These are phyloP conservation scores for Syngnathus rostellatus DNA, from an alignment of 2,797 vertebrate species.

Conservation along the genomic window DNA sequence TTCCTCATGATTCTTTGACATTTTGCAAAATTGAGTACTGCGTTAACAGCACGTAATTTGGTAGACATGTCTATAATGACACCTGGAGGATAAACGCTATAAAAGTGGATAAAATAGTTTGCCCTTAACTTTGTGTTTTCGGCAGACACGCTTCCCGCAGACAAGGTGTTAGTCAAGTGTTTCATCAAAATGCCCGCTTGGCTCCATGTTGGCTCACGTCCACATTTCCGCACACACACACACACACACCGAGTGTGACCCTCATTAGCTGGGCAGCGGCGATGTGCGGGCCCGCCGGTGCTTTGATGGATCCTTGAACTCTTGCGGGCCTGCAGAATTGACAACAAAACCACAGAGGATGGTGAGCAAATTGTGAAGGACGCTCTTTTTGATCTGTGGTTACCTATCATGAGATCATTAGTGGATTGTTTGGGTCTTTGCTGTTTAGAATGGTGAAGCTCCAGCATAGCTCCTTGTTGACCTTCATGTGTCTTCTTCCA, in stretches of 20 bases:
- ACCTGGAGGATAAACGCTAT: background rate
- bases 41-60: background rate
- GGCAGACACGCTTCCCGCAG: conserved; percentile 27
- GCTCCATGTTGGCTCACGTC: conserved; percentile 11
- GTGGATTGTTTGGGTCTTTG: background rate
- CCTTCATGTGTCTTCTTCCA: background rate
- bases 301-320: conserved; percentile 53
- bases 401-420: background rate
- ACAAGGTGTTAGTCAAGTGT: conserved; percentile 44
- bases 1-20: background rate
- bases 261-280: conserved; percentile 38
- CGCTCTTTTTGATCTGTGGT: background rate
- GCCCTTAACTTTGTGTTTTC: conserved; percentile 15
- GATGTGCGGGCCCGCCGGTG: conserved; percentile 22
- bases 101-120: conserved; percentile 1
- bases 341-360: background rate
- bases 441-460: background rate
- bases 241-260: conserved; percentile 14
- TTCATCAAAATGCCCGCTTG: conserved; percentile 46
- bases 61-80: background rate
- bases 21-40: background rate
- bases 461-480: background rate
- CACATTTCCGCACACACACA: conserved; percentile 11
- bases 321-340: conserved; percentile 8
- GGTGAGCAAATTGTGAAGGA: background rate